Evolutionary conservation across 2,888 invertebrate genomes (phyloP).

Genomic region (Azorinus chamasolen): DNA sequence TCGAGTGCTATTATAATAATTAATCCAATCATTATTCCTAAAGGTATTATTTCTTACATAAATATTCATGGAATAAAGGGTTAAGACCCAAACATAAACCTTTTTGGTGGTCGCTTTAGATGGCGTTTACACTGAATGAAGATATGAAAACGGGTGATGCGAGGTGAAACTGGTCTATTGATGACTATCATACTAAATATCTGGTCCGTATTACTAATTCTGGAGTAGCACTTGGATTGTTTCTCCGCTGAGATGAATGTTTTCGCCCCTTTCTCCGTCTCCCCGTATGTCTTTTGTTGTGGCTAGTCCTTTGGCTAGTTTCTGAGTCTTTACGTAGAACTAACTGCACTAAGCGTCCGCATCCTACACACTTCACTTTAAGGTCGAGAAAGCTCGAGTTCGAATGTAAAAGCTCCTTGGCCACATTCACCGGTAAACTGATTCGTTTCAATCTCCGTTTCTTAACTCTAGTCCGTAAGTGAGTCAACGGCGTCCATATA

Average conservation of each 20-base stretch:
- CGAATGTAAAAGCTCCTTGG: conserved; percentile 39
- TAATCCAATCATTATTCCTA: no score
- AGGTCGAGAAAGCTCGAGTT: conserved; percentile 32
- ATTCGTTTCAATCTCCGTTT: conserved; percentile 52
- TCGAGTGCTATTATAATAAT: no score
- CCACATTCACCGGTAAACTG: conserved; percentile 51
- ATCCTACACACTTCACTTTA: conserved; percentile 55
- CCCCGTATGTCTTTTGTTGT: background rate
- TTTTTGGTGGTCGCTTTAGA: no score
- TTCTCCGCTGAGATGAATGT: conserved; percentile 15
- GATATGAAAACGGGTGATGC: no score
- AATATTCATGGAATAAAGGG: no score
- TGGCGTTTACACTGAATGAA: no score
- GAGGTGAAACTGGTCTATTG: no score
- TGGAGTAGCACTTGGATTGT: conserved; percentile 30
- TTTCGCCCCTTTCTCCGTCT: conserved; percentile 14
- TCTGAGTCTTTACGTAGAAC: conserved; percentile 26
- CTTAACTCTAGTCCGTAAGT: conserved; percentile 50
- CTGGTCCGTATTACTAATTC: conserved; percentile 55
- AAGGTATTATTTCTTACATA: no score
- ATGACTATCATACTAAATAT: background rate
- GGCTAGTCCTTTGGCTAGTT: background rate
- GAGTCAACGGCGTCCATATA: conserved; percentile 34
- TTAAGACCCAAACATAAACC: no score
- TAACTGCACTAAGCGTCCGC: conserved; percentile 56